phyloP scores from a whole-genome alignment of 2,797 vertebrate genomes.

The Lepilemur ruficaudatus region DNA sequence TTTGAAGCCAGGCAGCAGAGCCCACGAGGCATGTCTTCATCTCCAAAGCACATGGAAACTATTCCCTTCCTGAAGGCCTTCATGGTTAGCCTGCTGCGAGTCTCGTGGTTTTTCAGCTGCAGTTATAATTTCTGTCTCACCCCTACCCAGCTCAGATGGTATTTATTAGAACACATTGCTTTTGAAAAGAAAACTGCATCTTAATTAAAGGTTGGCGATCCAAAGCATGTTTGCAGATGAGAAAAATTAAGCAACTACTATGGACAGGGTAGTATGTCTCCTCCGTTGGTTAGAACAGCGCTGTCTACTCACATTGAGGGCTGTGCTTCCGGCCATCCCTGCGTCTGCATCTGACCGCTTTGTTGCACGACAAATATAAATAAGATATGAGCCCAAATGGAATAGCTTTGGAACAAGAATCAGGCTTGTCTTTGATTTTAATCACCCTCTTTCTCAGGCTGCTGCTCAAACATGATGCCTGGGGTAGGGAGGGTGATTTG shows the following conservation, averaged over 20 bases:
- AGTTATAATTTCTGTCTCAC: constrained; percentile 71
- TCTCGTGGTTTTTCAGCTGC: constrained; percentile 77
- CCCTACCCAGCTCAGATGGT: constrained; percentile 80
- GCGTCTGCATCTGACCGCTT: not conserved
- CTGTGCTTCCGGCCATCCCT: constrained; percentile 50
- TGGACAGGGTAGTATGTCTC: constrained; percentile 59
- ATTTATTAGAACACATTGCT: constrained; percentile 80
- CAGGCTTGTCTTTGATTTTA: not conserved
- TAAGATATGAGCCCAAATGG: not conserved
- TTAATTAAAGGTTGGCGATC: constrained; percentile 83
- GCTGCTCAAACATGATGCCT: not conserved
- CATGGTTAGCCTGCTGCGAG: constrained; percentile 83
- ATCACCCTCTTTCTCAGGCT: not conserved
- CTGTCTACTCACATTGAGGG: constrained; percentile 64
- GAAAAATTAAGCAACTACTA: constrained; percentile 81
- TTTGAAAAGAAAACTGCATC: constrained; percentile 77
- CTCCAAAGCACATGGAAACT: constrained; percentile 89
- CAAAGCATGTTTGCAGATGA: constrained; percentile 81
- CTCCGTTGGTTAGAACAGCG: constrained; percentile 48
- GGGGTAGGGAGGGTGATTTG: not conserved
- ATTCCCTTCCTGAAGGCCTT: constrained; percentile 87
- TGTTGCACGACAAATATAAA: not conserved
- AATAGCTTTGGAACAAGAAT: not conserved
- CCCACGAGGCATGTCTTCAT: constrained; percentile 73
- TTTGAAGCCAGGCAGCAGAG: constrained; percentile 89